A percentile compares a stretch with the other conserved stretches of the same genome.
These are phyloP conservation scores for Paramormyrops hopkinsi DNA, from an alignment of 2,797 vertebrate species.

Conservation along the genomic window DNA sequence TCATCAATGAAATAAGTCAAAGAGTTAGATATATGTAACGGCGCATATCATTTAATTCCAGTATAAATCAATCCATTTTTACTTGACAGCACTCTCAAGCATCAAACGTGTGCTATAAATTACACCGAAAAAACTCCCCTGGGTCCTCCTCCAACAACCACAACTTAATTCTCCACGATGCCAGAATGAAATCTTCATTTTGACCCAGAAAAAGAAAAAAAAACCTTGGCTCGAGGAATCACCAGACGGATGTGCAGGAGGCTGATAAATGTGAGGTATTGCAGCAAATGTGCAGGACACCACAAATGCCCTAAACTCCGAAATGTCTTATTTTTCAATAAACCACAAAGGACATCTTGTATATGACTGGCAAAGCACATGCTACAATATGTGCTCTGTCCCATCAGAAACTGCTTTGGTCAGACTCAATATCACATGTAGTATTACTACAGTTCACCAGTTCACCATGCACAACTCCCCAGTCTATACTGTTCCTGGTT, in stretches of 20 bases:
- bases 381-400: background rate
- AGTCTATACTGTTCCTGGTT: background rate
- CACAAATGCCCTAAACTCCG: background rate
- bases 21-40: background rate
- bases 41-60: background rate
- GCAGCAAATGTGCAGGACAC: background rate
- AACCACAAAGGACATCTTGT: background rate
- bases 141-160: background rate
- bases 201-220: background rate
- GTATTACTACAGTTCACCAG: background rate
- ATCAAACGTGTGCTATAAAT: background rate
- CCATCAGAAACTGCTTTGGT: background rate
- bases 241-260: background rate
- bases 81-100: background rate
- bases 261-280: background rate
- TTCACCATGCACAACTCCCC: background rate
- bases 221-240: background rate
- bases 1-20: background rate
- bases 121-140: background rate
- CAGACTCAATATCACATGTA: background rate
- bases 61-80: conserved; percentile 7
- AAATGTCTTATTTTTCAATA: background rate
- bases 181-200: background rate
- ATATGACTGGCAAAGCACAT: background rate
- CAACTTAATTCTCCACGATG: background rate